Base-by-base conservation (phyloP, 1,140 invertebrate species). In the Episyrphus balteatus region DNA sequence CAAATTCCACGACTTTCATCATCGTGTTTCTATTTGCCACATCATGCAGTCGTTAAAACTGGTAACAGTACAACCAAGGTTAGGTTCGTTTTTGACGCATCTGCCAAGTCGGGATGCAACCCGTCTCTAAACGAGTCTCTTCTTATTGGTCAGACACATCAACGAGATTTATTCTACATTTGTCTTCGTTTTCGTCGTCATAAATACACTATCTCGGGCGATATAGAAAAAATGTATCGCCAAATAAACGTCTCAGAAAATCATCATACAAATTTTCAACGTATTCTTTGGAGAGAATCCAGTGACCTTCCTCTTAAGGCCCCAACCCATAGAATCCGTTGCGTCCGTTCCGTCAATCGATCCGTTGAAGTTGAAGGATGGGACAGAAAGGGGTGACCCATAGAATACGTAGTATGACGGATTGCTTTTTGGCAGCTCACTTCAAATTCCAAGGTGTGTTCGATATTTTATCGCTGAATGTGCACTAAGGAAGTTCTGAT, bases 261-360 rank as follows among this genome's bases (percentile, higher is more conserved):
- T n/a, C n/a, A 49, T 15, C 44, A 64, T 46, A 33, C 47, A 30
- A 39, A 47, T n/a, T 62, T 57, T 44, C 69, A 72, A 56, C 40
- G 54, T 14, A 65, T 72, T 21, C 19, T 73, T 1, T 71, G 69
- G 62, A 48, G 64, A 33, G 26, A 58, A 37, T n/a, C n/a, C n/a
- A n/a, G n/a, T n/a, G n/a, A n/a, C n/a, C n/a, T n/a, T n/a, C n/a
- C n/a, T n/a, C n/a, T 42, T n/a, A n/a, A n/a, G n/a, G n/a, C n/a
- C n/a, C n/a, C n/a, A n/a, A n/a, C n/a, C n/a, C n/a, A n/a, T n/a
- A n/a, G n/a, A n/a, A n/a, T n/a, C n/a, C n/a, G n/a, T n/a, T n/a
- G n/a, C n/a, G n/a, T n/a, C n/a, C n/a, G n/a, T n/a, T n/a, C n/a
- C n/a, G n/a, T n/a, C n/a, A n/a, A n/a, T n/a, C n/a, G n/a, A n/a